Evolutionary conservation across 2,797 vertebrate genomes (phyloP).

Genomic region (Takifugu rubripes): DNA sequence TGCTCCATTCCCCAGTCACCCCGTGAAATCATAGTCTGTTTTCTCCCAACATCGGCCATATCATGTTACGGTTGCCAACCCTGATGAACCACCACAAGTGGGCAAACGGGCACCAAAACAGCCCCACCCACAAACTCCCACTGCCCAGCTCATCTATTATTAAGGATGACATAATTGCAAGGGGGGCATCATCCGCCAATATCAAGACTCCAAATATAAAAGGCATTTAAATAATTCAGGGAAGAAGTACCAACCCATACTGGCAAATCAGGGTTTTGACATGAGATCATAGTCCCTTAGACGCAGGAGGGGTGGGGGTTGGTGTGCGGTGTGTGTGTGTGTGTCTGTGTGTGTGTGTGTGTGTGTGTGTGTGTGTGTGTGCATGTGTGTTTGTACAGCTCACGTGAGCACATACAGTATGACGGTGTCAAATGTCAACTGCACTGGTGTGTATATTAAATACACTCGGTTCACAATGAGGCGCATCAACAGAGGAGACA

Average conservation of each 20-base stretch:
- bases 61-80: slow-evolving; percentile 50
- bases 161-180: slow-evolving; percentile 62
- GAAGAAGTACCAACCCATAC: slow-evolving; percentile 34
- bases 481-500: slow-evolving; percentile 24
- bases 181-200: slow-evolving; percentile 43
- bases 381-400: not conserved
- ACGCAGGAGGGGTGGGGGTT: slow-evolving; percentile 18
- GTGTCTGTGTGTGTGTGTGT: not conserved
- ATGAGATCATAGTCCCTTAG: slow-evolving; percentile 64
- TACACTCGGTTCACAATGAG: slow-evolving; percentile 37
- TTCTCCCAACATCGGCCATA: slow-evolving; percentile 17
- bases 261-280: slow-evolving; percentile 29
- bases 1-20: slow-evolving; percentile 7
- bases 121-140: slow-evolving; percentile 2
- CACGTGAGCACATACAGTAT: too few relatives aligned
- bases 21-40: slow-evolving; percentile 17
- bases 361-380: not conserved
- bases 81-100: slow-evolving; percentile 12
- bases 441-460: slow-evolving; percentile 27
- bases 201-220: slow-evolving; percentile 57
- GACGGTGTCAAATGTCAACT: slow-evolving; percentile 15
- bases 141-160: slow-evolving; percentile 60
- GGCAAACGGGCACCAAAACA: slow-evolving; percentile 34
- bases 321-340: not conserved
- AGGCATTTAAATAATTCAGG: slow-evolving; percentile 65